phyloP scores from a whole-genome alignment of 1,140 invertebrate genomes.

The Stegodyphus mimosarum region DNA sequence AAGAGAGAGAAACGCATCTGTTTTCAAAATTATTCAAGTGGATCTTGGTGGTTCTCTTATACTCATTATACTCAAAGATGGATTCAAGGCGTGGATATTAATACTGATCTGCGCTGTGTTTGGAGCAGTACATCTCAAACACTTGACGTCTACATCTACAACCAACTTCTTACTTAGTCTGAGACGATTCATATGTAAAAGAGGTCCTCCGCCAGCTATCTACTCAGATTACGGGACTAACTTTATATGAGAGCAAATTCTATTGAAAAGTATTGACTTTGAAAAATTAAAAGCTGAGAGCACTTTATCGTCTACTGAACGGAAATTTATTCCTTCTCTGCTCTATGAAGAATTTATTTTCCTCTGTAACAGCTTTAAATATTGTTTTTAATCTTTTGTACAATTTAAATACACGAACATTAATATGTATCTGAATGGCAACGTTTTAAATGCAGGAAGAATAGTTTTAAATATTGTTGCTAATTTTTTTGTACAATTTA shows the following conservation, averaged over 20 bases:
- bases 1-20: background rate
- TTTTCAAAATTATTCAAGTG: background rate
- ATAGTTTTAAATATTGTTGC: too few species aligned
- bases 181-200: background rate
- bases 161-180: background rate
- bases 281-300: background rate
- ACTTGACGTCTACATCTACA: background rate
- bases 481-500: too few species aligned
- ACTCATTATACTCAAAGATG: background rate
- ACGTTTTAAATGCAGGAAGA: too few species aligned
- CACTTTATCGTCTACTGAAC: background rate
- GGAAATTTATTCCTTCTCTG: background rate
- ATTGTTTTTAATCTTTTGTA: too few species aligned
- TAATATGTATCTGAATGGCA: too few species aligned
- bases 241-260: background rate
- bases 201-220: background rate
- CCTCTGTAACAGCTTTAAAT: too few species aligned
- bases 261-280: background rate
- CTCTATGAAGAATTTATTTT: background rate
- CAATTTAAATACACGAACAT: too few species aligned
- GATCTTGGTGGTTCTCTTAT: background rate
- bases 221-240: background rate
- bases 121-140: background rate
- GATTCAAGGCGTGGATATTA: background rate
- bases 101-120: background rate